phyloP scores from a whole-genome alignment of 2,888 invertebrate genomes.

The Hanleya hanleyi region DNA sequence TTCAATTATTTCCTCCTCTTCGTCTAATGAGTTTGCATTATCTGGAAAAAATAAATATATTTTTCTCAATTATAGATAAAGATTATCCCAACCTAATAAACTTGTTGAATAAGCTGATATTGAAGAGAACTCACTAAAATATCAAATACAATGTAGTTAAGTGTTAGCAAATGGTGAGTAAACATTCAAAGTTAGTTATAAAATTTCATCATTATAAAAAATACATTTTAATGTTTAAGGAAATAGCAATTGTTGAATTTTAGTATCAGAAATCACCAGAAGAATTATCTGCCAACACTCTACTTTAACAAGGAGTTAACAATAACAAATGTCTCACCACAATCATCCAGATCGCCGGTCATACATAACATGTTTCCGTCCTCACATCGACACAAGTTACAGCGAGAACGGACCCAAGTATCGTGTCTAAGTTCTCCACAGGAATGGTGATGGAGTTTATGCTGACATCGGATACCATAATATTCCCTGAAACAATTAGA shows the following conservation, averaged over 20 bases:
- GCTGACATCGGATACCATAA: conserved; percentile 7
- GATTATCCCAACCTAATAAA: no score
- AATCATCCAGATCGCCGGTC: not conserved
- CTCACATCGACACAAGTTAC: conserved; percentile 6
- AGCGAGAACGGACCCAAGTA: not conserved
- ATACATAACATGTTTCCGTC: conserved; percentile 6
- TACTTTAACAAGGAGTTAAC: no score
- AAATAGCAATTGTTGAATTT: no score
- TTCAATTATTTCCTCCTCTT: not conserved
- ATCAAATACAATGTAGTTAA: no score
- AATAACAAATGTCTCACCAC: conserved; percentile 1
- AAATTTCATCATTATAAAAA: no score
- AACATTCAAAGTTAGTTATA: no score
- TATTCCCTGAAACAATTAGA: not conserved
- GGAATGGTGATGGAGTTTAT: not conserved
- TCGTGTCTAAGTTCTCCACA: conserved; percentile 6
- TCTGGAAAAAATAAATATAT: not conserved
- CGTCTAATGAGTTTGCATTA: not conserved
- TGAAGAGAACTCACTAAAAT: no score
- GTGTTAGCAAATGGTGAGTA: no score
- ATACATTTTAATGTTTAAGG: no score
- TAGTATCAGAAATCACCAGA: not conserved
- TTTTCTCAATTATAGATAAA: no score
- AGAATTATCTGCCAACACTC: no score
- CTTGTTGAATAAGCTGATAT: no score